phyloP scores from a whole-genome alignment of 2,113 vertebrate genomes.

The Seriola quinqueradiata region DNA sequence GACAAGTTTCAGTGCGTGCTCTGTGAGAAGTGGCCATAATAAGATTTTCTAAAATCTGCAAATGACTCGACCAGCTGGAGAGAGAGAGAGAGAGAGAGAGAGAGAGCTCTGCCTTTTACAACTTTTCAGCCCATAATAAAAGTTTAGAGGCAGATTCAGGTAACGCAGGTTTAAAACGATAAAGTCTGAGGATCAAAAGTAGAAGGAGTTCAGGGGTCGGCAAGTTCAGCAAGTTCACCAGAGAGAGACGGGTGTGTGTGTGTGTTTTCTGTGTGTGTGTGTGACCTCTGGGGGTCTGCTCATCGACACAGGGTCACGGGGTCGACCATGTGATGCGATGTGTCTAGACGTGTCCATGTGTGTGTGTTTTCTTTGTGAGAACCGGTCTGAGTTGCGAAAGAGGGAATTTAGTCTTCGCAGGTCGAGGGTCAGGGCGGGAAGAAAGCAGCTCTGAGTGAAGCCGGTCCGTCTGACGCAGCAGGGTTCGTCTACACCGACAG shows the following conservation, averaged over 20 bases:
- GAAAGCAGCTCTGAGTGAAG: too few species aligned
- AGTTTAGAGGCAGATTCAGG: not conserved
- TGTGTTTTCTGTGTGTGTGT: constrained; percentile 46
- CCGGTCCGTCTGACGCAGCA: too few species aligned
- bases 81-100: too few species aligned
- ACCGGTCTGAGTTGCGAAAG: not conserved
- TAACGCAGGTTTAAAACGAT: not conserved
- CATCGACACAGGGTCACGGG: constrained; percentile 23
- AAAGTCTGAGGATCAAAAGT: not conserved
- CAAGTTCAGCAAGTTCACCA: constrained; percentile 43
- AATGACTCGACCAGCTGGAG: not conserved
- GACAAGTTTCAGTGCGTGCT: not conserved
- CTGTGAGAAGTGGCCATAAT: not conserved
- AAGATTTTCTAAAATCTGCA: not conserved
- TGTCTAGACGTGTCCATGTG: constrained; percentile 33
- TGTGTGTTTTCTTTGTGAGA: constrained; percentile 22
- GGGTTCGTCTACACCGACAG: too few species aligned
- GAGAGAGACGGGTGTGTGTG: constrained; percentile 33
- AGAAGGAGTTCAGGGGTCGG: not conserved
- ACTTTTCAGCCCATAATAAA: not conserved
- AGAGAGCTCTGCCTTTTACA: not conserved
- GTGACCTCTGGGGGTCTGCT: constrained; percentile 1
- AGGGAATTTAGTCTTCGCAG: not conserved
- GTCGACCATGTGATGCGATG: constrained; percentile 27
- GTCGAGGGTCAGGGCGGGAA: too few species aligned